phyloP scores from a whole-genome alignment of 2,888 invertebrate species.

The Sabatieria punctata region DNA sequence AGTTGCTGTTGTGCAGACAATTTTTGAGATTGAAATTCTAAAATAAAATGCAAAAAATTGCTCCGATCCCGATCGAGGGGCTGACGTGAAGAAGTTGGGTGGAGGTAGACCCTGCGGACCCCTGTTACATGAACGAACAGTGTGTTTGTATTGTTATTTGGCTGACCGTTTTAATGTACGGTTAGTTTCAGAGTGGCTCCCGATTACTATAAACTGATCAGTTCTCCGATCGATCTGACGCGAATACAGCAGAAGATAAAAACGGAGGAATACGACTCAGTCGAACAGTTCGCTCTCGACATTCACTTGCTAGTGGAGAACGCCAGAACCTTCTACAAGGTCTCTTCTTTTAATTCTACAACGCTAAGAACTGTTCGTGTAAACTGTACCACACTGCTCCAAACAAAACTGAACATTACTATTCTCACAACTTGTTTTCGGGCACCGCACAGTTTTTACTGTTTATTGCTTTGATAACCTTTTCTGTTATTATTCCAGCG shows the following conservation, averaged over 20 bases:
- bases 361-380: too few species aligned
- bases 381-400: too few species aligned
- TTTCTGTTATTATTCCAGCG: conserved; percentile 38
- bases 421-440: conserved; percentile 6
- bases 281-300: conserved; percentile 74
- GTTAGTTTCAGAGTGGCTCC: conserved; percentile 31
- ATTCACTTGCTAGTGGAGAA: conserved; percentile 79
- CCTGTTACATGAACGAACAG: not conserved
- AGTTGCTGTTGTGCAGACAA: too few species aligned
- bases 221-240: conserved; percentile 81
- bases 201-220: conserved; percentile 51
- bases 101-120: too few species aligned
- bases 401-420: too few species aligned
- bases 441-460: too few species aligned
- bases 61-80: too few species aligned
- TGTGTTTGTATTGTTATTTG: not conserved
- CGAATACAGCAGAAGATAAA: conserved; percentile 89
- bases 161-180: not conserved
- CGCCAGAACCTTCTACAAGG: conserved; percentile 82
- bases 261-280: conserved; percentile 85
- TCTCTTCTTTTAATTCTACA: conserved; percentile 20
- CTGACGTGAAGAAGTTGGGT: too few species aligned
- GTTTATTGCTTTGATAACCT: not conserved
- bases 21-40: too few species aligned
- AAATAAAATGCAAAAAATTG: too few species aligned